Base-by-base conservation (phyloP, 1,140 invertebrate species). In the Drosophila nikananu region DNA sequence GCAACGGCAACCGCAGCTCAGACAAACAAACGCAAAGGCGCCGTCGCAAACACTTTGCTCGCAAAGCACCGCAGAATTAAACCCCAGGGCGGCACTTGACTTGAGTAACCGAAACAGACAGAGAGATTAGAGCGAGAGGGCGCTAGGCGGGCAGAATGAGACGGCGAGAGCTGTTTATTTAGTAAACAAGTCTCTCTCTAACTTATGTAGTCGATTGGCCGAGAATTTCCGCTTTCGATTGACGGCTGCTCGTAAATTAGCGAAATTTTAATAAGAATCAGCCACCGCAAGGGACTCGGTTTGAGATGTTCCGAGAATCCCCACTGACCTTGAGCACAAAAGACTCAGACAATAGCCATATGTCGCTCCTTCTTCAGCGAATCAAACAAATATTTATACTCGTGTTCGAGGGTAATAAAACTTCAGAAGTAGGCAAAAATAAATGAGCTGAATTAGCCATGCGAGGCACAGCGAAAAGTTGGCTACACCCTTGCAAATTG, bases 1-100 rank as follows among this genome's bases (percentile, higher is more conserved):
- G 60, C 73, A 76, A 73, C 55, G 59, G 55, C 19, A 81, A 90
- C 86, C 86, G 81, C 86, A 89, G 73, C 80, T 67, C 81, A 90
- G 84, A 89, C 77, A 87, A 83, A 86, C 83, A 66, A 71, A 71
- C 61, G 73, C 77, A 89, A 89, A 87, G 83, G 83, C 83, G 83
- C 84, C 83, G 83, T 79, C 77, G 62, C 63, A 80, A 80, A 68
- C 68, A 62, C 68, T 74, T 73, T 74, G 58, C 68, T 61, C 35
- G 30, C 23, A 58, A 48, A 68, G 61, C 62, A 57, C 32, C 25
- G 23, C 39, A 32, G 35, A 68, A 21, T 44, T 25, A 51, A 37
- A 35, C 72, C 74, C 52, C 72, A 44, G 60, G 72, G 72, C 74
- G 63, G 71, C 74, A 77, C 72, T 77, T 77, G 74, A 44, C 54